Evolutionary conservation across 2,888 invertebrate genomes (phyloP).

Genomic region (Deilephila elpenor): DNA sequence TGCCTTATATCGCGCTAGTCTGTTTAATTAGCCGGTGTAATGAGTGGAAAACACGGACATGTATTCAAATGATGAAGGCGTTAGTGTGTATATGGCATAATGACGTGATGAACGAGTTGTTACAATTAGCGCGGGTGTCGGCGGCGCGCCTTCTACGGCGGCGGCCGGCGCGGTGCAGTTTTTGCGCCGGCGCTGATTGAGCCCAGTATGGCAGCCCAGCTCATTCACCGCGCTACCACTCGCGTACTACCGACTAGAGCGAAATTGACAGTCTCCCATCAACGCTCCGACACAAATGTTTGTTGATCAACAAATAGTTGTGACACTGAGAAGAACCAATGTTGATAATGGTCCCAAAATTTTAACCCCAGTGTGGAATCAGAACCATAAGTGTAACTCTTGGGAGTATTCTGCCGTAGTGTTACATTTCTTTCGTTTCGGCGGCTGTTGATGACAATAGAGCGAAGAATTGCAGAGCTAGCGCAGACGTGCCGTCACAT

Average conservation of each 20-base stretch:
- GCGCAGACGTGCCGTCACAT: not conserved
- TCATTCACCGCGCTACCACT: not conserved
- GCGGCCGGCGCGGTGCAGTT: not conserved
- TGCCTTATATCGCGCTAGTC: not conserved
- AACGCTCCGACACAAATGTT: too few relatives aligned
- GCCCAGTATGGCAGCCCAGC: not conserved
- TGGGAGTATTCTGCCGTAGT: too few relatives aligned
- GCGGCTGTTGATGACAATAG: not conserved
- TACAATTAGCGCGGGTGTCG: slow-evolving; percentile 19
- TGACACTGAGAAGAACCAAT: too few relatives aligned
- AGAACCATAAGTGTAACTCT: too few relatives aligned
- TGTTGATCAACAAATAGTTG: too few relatives aligned
- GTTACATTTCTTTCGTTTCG: not conserved
- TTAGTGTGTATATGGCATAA: slow-evolving; percentile 17
- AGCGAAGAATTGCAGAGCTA: not conserved
- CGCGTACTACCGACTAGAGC: too few relatives aligned
- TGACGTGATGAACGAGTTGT: slow-evolving; percentile 7
- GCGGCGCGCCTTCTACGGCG: slow-evolving; percentile 4
- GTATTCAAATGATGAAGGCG: slow-evolving; percentile 2
- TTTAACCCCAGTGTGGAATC: too few relatives aligned
- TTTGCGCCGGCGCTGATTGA: slow-evolving; percentile 15
- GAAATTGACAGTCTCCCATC: too few relatives aligned
- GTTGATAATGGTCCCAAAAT: too few relatives aligned
- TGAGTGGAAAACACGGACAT: not conserved
- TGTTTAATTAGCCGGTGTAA: not conserved